Evolutionary conservation across 2,888 invertebrate genomes (phyloP).

Genomic region (Strigamia maritima): DNA sequence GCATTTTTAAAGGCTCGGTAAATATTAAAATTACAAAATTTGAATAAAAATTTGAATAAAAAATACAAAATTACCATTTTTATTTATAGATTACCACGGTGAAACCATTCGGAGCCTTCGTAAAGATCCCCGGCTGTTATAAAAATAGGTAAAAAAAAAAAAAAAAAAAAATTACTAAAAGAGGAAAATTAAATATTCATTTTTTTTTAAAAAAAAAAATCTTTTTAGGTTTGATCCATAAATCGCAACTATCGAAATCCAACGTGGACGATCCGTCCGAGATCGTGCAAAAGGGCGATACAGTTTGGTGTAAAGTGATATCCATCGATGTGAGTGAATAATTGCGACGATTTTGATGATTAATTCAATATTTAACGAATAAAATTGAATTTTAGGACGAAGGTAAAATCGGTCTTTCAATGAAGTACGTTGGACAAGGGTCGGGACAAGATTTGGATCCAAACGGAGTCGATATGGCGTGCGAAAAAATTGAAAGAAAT

Average conservation of each 20-base stretch:
- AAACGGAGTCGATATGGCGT: slow-evolving; percentile 37
- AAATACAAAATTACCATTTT: neutral
- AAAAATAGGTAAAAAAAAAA: slow-evolving; percentile 39
- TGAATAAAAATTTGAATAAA: neutral
- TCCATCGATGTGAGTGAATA: slow-evolving; percentile 37
- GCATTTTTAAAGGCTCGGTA: slow-evolving; percentile 40
- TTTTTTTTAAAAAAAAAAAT: neutral
- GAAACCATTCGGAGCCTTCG: slow-evolving; percentile 40
- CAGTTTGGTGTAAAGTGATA: slow-evolving; percentile 42
- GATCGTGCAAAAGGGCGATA: slow-evolving; percentile 36
- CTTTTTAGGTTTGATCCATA: slow-evolving; percentile 39
- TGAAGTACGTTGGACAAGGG: slow-evolving; percentile 42
- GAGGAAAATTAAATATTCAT: no score
- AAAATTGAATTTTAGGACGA: slow-evolving; percentile 16
- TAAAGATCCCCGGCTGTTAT: slow-evolving; percentile 39
- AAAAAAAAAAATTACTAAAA: no score
- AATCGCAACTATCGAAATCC: slow-evolving; percentile 38
- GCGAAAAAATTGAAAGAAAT: neutral
- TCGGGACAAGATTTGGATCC: slow-evolving; percentile 41
- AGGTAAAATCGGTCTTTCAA: slow-evolving; percentile 40
- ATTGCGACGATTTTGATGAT: no score
- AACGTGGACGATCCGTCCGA: slow-evolving; percentile 40
- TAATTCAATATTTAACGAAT: neutral
- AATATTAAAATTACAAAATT: neutral
- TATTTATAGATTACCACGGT: slow-evolving; percentile 34